Conservation (phyloP, 2,797 vertebrate species). For the Micrastur ruficollis region DNA sequence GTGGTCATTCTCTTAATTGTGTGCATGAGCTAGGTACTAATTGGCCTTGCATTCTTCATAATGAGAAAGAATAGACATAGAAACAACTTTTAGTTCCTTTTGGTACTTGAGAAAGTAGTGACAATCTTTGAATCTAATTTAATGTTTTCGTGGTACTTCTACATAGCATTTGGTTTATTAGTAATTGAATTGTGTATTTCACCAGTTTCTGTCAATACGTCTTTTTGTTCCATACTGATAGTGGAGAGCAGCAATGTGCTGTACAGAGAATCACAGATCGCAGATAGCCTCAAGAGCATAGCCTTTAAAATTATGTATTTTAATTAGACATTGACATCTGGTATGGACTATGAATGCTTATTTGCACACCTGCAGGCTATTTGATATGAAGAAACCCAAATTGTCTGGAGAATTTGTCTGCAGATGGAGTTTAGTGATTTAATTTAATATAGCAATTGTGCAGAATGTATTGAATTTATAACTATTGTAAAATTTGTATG, state of each 20-base stretch:
- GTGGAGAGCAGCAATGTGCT: background rate
- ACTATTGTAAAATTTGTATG: background rate
- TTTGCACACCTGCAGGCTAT: conserved; percentile 55
- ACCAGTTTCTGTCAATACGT: background rate
- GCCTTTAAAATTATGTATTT: conserved; percentile 31
- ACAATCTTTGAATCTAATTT: background rate
- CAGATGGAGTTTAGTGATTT: conserved; percentile 48
- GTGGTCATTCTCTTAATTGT: background rate
- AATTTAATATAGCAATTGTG: conserved; percentile 35
- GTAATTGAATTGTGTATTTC: background rate
- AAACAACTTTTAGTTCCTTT: background rate
- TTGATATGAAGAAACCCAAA: background rate
- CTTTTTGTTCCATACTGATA: background rate
- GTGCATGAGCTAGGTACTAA: background rate
- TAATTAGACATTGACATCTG: conserved; percentile 64
- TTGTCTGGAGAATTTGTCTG: background rate
- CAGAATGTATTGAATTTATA: background rate
- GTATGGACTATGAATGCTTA: background rate
- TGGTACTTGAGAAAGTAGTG: background rate
- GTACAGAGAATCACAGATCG: background rate
- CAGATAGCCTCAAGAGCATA: background rate
- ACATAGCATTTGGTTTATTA: background rate
- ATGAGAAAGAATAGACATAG: background rate
- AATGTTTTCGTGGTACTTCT: background rate
- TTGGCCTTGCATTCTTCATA: background rate